Evolutionary conservation across 2,888 invertebrate genomes (phyloP).

Genomic region (Xylophagus ater): DNA sequence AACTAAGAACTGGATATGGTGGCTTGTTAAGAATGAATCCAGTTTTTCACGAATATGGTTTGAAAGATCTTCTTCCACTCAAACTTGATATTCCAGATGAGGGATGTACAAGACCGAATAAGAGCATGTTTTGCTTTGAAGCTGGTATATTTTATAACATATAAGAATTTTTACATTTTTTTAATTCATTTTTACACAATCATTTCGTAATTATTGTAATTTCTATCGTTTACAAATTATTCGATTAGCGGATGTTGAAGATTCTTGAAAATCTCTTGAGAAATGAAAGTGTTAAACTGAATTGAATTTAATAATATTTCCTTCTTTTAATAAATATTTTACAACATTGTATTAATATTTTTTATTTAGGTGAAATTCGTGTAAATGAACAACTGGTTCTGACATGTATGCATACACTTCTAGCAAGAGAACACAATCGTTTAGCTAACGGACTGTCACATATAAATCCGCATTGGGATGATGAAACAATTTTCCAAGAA

Average conservation of each 20-base stretch:
- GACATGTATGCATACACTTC: constrained; percentile 82
- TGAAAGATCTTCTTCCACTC: constrained; percentile 76
- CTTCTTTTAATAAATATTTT: constrained; percentile 2
- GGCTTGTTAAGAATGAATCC: constrained; percentile 81
- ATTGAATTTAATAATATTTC: constrained; percentile 9
- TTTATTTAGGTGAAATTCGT: constrained; percentile 65
- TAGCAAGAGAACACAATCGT: constrained; percentile 86
- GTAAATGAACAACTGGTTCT: constrained; percentile 85
- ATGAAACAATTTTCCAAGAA: constrained; percentile 84
- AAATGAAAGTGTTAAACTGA: constrained; percentile 1
- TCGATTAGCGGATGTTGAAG: too few species aligned
- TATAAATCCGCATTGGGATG: constrained; percentile 88
- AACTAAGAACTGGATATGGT: constrained; percentile 68
- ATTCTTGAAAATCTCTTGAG: too few species aligned
- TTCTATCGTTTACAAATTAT: too few species aligned
- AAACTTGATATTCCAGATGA: constrained; percentile 85
- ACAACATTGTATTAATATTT: constrained; percentile 1
- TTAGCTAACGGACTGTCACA: constrained; percentile 62
- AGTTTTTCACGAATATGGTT: constrained; percentile 73
- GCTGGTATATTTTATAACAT: constrained; percentile 49
- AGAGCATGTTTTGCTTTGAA: constrained; percentile 86
- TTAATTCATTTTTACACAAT: neutral
- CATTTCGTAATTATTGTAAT: too few species aligned
- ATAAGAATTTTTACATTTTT: constrained; percentile 1
- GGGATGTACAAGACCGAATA: constrained; percentile 81